A percentile compares a stretch with the other conserved stretches of the same genome.
phyloP scores from a whole-genome alignment of 2,888 invertebrate genomes.

The Andrena marginata region DNA sequence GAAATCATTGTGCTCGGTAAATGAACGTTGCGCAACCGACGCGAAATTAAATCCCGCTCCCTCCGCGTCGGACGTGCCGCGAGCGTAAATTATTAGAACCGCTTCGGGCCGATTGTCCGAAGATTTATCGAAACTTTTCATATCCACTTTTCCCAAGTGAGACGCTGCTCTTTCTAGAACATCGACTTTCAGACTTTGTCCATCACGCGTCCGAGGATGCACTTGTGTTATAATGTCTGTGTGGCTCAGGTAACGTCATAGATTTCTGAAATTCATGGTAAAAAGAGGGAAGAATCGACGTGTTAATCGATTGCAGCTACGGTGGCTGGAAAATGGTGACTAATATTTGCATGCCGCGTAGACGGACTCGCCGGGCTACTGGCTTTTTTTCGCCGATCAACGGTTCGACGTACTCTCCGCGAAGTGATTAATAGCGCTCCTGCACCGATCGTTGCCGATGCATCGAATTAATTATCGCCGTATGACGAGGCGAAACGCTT shows the following conservation, averaged over 20 bases:
- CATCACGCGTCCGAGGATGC: no score
- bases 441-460: constrained; percentile 28
- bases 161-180: not conserved
- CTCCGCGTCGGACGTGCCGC: not conserved
- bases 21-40: constrained; percentile 35
- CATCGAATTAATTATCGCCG: constrained; percentile 51
- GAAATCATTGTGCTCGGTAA: constrained; percentile 35
- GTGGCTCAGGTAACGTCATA: not conserved
- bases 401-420: constrained; percentile 19
- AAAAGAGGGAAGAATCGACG: not conserved
- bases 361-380: constrained; percentile 16
- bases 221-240: no score
- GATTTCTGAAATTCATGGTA: not conserved
- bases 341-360: not conserved
- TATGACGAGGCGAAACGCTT: constrained; percentile 45
- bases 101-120: not conserved
- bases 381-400: constrained; percentile 20
- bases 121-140: not conserved
- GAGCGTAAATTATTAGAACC: constrained; percentile 11
- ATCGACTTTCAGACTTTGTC: not conserved
- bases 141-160: not conserved
- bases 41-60: constrained; percentile 30
- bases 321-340: not conserved
- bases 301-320: not conserved
- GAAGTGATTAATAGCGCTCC: constrained; percentile 50